Conservation (phyloP, 2,797 vertebrate species). For the Gastrophryne carolinensis region DNA sequence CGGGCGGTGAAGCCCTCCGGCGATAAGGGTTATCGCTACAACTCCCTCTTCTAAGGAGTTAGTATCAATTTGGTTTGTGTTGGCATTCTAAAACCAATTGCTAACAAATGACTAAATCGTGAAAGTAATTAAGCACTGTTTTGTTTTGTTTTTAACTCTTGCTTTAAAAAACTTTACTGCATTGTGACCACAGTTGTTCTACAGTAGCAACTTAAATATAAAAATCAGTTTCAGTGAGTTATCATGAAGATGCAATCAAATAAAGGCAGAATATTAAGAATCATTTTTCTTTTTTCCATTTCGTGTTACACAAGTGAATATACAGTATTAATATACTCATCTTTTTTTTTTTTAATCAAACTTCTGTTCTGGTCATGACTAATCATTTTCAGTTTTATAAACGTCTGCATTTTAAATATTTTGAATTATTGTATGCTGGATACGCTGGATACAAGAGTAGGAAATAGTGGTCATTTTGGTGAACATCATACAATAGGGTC, state of each 20-base stretch:
- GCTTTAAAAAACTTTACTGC: too few relatives aligned
- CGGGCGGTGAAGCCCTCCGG: too few relatives aligned
- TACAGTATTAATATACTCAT: slow-evolving; percentile 33
- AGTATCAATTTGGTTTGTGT: too few relatives aligned
- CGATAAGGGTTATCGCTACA: too few relatives aligned
- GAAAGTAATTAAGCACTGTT: too few relatives aligned
- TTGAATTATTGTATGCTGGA: slow-evolving; percentile 29
- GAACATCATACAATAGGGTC: too few relatives aligned
- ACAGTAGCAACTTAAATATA: too few relatives aligned
- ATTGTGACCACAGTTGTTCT: too few relatives aligned
- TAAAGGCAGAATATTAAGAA: slow-evolving; percentile 11
- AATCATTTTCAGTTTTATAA: slow-evolving; percentile 23
- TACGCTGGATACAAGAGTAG: slow-evolving; percentile 23
- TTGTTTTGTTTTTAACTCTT: too few relatives aligned
- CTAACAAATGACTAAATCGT: too few relatives aligned
- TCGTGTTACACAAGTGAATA: slow-evolving; percentile 24
- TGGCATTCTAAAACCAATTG: too few relatives aligned
- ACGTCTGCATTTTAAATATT: slow-evolving; percentile 10
- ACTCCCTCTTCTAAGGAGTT: too few relatives aligned
- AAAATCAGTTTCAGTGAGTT: background rate
- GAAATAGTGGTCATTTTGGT: slow-evolving; percentile 13
- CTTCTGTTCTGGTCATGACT: slow-evolving; percentile 34
- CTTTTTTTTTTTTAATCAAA: slow-evolving; percentile 12
- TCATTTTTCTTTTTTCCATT: slow-evolving; percentile 38
- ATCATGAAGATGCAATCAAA: slow-evolving; percentile 5